These are phyloP conservation scores for Chironomus striatipennis DNA, from an alignment of 1,140 invertebrate species.

Conservation along the genomic window DNA sequence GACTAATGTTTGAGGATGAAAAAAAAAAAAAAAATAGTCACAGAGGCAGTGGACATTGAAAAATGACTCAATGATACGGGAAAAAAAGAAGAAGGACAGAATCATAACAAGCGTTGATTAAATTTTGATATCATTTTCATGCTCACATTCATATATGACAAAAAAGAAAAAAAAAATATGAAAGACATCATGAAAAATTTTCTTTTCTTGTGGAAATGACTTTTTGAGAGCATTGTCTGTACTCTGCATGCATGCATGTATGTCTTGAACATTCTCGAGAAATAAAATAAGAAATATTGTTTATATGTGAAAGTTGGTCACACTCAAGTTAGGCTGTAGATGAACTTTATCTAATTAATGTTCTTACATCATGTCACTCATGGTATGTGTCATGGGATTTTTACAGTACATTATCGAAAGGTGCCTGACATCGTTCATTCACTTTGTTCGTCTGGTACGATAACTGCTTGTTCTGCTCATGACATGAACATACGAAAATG, in stretches of 20 bases:
- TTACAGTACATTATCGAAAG: neutral
- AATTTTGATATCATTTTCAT: neutral
- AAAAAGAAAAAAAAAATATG: too few species aligned
- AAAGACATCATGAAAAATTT: neutral
- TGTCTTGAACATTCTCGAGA: too few species aligned
- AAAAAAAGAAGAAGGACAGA: neutral
- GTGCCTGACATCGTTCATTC: neutral
- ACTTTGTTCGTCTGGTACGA: neutral
- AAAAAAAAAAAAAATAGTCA: neutral
- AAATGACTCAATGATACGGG: neutral
- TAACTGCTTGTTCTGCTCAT: neutral
- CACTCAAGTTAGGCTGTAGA: too few species aligned
- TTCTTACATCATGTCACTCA: neutral
- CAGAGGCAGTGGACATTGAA: neutral
- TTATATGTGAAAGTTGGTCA: too few species aligned
- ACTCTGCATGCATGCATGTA: too few species aligned
- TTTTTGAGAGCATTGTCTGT: too few species aligned
- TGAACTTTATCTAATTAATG: neutral
- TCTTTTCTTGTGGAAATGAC: neutral
- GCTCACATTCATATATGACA: neutral
- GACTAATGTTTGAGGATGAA: too few species aligned
- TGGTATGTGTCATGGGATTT: neutral
- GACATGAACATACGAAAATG: neutral
- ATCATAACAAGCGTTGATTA: neutral
- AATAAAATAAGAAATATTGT: too few species aligned